phyloP scores from a whole-genome alignment of 2,113 vertebrate species.

The Ptilorrhoa leucosticta region DNA sequence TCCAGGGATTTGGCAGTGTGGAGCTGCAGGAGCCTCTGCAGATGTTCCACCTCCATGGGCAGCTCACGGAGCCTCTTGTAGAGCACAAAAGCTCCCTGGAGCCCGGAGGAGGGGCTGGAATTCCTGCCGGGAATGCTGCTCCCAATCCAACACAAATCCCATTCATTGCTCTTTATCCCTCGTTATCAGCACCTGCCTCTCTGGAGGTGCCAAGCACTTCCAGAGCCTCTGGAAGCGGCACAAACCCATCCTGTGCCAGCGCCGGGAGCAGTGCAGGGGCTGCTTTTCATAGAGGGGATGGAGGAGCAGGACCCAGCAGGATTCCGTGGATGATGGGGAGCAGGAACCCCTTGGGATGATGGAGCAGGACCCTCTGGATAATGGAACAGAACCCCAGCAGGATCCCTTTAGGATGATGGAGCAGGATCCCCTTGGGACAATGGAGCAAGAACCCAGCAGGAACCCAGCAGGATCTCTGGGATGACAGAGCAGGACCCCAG shows the following conservation, averaged over 20 bases:
- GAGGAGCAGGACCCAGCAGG: not conserved
- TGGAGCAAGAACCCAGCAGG: not conserved
- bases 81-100: not conserved
- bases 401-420: not conserved
- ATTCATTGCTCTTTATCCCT: not conserved
- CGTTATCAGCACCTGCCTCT: not conserved
- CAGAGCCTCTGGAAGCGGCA: not conserved
- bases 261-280: not conserved
- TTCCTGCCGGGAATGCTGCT: not conserved
- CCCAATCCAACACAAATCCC: not conserved
- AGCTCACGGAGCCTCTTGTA: not conserved
- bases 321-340: too few relatives aligned
- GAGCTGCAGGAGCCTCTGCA: not conserved
- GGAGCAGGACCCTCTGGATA: not conserved
- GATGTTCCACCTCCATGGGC: constrained; percentile 4
- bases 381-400: too few relatives aligned
- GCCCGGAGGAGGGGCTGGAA: not conserved
- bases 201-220: rapidly evolving
- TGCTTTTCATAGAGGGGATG: not conserved
- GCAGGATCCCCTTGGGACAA: not conserved
- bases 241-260: not conserved
- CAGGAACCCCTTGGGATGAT: not conserved
- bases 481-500: not conserved
- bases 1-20: not conserved
- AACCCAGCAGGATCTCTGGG: not conserved